Base-by-base conservation (phyloP, 2,797 vertebrate species). In the Luscinia megarhynchos region DNA sequence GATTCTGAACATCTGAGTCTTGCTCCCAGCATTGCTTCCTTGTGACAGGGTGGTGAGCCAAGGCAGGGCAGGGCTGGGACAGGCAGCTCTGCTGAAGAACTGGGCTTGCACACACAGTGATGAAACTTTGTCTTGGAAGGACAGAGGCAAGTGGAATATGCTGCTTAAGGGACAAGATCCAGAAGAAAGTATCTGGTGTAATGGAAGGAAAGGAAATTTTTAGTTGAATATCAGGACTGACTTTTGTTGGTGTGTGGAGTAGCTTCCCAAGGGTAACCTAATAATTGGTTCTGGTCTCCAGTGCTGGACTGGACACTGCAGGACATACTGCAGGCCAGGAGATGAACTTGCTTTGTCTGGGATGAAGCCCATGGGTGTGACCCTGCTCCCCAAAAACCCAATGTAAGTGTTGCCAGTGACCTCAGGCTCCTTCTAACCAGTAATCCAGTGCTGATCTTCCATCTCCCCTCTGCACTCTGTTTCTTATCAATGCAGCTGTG, bases 141-240 rank as follows among this genome's bases (percentile, higher is more conserved):
- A 86, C 53, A 61, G 50, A 90, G 36, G 32, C 27, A 76, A 54
- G 21, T 27, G 10, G 53, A 93, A 77, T 74, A 81, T 2, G 0
- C 74, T 79, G n/a, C 55, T 67, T 70, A 45, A 80, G 74, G 41
- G 38, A 87, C 41, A 93, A 79, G 48, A 59, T 84, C 62, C 38
- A 57, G 72, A 85, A 84, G 16, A 69, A 86, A 74, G n/a, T 51
- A 74, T 30, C 63, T 87, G 43, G 41, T 70, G 24, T 82, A 82
- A 90, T 57, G 85, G 45, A 93, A 94, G 74, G 45, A 86, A 93
- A 88, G 59, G 67, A 84, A 93, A 72, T 54, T 84, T 95, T 82
- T 57, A 61, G 38, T 21, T 62, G 57, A 78, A 4, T 79, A 61
- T 82, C 53, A 61, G 80, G 41, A 59, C 67, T 93, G 83, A 50